A percentile compares a stretch with the other conserved stretches of the same genome.
These are phyloP conservation scores for Pollachius pollachius DNA, from an alignment of 2,113 vertebrate species.

Conservation along the genomic window DNA sequence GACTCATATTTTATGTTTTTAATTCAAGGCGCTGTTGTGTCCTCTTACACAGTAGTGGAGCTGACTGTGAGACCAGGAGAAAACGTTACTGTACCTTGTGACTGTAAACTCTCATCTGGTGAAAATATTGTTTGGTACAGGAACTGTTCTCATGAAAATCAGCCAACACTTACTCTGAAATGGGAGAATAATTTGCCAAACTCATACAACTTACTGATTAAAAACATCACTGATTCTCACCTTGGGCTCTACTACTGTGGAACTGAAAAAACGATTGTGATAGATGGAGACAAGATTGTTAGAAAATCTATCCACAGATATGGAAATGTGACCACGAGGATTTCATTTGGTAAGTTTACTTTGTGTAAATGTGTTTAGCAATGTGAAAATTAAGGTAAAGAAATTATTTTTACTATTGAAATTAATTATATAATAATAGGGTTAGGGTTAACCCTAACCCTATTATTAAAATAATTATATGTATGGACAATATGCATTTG, in stretches of 20 bases:
- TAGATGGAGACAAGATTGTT: rapidly evolving
- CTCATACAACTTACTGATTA: constrained; percentile 36
- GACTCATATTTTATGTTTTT: not conserved
- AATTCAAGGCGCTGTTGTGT: not conserved
- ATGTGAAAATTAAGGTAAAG: too few species aligned
- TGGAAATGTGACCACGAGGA: constrained; percentile 12
- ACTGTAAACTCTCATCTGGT: not conserved
- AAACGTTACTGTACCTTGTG: constrained; percentile 38
- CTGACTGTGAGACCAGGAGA: constrained; percentile 32
- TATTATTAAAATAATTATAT: too few species aligned
- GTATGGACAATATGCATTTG: too few species aligned
- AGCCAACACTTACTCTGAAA: constrained; percentile 16
- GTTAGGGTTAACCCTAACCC: too few species aligned
- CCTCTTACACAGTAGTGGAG: constrained; percentile 20
- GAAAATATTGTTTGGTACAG: constrained; percentile 35
- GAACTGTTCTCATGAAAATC: constrained; percentile 50
- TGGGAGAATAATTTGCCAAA: not conserved
- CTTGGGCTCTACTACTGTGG: constrained; percentile 52
- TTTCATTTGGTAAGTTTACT: not conserved
- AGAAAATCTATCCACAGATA: not conserved
- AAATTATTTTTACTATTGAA: too few species aligned
- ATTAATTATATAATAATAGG: too few species aligned
- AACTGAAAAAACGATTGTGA: rapidly evolving
- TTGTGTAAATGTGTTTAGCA: not conserved
- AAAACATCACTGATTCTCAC: constrained; percentile 32